A percentile compares a stretch with the other conserved stretches of the same genome.
Conservation (phyloP, 2,797 vertebrate genomes). For the Cottoperca gobio region DNA sequence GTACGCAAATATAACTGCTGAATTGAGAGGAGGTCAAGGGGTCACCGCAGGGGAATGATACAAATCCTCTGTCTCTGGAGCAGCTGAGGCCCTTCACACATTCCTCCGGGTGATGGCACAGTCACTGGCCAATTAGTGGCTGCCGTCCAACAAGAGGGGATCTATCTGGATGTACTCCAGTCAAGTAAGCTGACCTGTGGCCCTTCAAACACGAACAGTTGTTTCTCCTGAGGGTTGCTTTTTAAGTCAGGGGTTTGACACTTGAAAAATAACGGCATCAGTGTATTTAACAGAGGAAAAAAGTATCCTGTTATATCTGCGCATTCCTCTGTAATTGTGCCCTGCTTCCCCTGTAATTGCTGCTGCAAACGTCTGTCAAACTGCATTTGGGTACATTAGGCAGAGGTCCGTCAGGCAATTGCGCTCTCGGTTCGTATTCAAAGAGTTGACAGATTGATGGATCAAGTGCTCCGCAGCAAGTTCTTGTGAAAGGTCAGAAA, state of each 20-base stretch:
- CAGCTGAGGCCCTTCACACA: constrained; percentile 67
- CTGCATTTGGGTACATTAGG: constrained; percentile 46
- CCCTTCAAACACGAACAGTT: constrained; percentile 44
- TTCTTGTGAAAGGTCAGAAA: constrained; percentile 46
- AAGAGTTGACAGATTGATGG: constrained; percentile 61
- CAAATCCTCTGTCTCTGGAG: constrained; percentile 58
- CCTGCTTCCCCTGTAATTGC: constrained; percentile 51
- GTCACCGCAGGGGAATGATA: constrained; percentile 55
- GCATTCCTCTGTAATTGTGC: constrained; percentile 71
- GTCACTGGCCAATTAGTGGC: constrained; percentile 68
- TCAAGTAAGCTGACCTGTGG: constrained; percentile 46
- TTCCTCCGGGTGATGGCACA: constrained; percentile 67
- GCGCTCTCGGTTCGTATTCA: constrained; percentile 22
- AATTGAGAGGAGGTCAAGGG: constrained; percentile 53
- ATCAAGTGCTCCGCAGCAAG: constrained; percentile 24
- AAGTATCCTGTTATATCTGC: constrained; percentile 40
- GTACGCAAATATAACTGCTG: constrained; percentile 54
- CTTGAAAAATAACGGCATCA: constrained; percentile 26
- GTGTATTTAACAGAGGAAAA: constrained; percentile 35
- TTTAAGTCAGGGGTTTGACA: constrained; percentile 27
- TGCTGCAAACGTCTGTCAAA: constrained; percentile 52
- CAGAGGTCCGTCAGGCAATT: constrained; percentile 31
- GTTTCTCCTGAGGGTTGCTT: constrained; percentile 26
- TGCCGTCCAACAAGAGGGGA: constrained; percentile 55
- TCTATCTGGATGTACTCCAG: constrained; percentile 50